Evolutionary conservation across 2,797 vertebrate species (phyloP), one percentile per base, ranked within the genome.

Genomic region (Ispidina lecontei): DNA sequence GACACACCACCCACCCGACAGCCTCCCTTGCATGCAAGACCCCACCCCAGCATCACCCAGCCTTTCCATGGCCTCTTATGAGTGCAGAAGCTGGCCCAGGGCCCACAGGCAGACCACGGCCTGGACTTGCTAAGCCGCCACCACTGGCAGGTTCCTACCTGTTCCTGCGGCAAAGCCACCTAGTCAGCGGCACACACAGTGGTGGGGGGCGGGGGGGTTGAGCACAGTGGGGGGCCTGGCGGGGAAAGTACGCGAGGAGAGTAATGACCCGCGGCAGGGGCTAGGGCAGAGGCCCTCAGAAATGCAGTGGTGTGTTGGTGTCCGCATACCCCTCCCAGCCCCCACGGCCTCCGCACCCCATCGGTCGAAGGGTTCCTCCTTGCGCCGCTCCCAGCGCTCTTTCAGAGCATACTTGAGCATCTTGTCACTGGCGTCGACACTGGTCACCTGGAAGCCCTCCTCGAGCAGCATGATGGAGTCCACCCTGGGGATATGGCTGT

Each of bases 401-500:
- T 99, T 99, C 72, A 99, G 97, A 1, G 99, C 99, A 3, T 99
- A 99, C 95, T 99, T 99, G 29, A 99, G 98, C 99, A 99, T 99
- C 97, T 99, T 99, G 97, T 99, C 99, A n/a, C 99, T 99, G 97
- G 99, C 99, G 14, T 99, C 99, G 88, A 99, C 99, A 5, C 99
- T 99, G 31, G 98, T 97, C 97, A 99, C 97, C 1, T 85, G 98
- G 95, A 99, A 99, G 49, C 98, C 98, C 92, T 99, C 99, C 89
- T 99, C 99, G 59, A 99, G 98, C 96, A 99, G 93, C 99, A 99
- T 99, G 87, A 99, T 98, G 68, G 99, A 99, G 96, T 99, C 99
- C 81, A 99, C 98, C 81, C 99, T 99, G 92, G 31, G 69, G 73
- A 91, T 47, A 87, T 0, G 35, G 76, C 55, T 56, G 88, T 92